Evolutionary conservation across 2,113 vertebrate species (phyloP).

Genomic region (Tapirus terrestris): DNA sequence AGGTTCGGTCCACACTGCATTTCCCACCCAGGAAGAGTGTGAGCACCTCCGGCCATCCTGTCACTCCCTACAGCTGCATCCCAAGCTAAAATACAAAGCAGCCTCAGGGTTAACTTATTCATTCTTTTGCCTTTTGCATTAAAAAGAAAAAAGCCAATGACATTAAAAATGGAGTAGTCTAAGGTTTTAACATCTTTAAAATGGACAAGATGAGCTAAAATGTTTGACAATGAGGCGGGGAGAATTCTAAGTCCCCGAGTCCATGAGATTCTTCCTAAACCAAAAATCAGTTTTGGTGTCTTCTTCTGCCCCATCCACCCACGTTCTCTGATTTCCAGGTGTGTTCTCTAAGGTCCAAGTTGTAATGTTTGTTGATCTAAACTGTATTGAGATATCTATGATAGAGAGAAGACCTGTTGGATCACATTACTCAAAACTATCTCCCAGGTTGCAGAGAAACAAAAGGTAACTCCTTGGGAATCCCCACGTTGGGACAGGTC

Average conservation of each 20-base stretch:
- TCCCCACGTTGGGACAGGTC: slow-evolving; percentile 79
- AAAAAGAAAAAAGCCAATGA: not conserved
- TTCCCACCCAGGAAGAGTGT: not conserved
- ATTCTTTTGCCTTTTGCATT: not conserved
- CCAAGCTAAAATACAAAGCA: not conserved
- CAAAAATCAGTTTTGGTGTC: not conserved
- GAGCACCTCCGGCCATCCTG: not conserved
- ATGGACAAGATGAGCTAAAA: not conserved
- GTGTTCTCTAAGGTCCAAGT: not conserved
- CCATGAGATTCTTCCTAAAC: not conserved
- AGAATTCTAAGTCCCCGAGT: not conserved
- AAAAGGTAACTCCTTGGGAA: slow-evolving; percentile 82
- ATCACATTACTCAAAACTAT: slow-evolving; percentile 74
- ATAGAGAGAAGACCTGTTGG: slow-evolving; percentile 58
- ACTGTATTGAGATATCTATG: not conserved
- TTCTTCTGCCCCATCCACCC: not conserved
- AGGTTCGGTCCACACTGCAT: not conserved
- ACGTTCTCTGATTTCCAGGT: slow-evolving; percentile 12
- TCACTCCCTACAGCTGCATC: not conserved
- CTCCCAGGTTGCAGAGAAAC: slow-evolving; percentile 76
- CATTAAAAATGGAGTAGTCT: not conserved
- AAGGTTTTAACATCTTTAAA: not conserved
- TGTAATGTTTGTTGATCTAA: slow-evolving; percentile 45
- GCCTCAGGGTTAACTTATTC: not conserved
- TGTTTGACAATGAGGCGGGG: not conserved